Evolutionary conservation across 2,888 invertebrate genomes (phyloP).

Genomic region (Drosophila yooni): DNA sequence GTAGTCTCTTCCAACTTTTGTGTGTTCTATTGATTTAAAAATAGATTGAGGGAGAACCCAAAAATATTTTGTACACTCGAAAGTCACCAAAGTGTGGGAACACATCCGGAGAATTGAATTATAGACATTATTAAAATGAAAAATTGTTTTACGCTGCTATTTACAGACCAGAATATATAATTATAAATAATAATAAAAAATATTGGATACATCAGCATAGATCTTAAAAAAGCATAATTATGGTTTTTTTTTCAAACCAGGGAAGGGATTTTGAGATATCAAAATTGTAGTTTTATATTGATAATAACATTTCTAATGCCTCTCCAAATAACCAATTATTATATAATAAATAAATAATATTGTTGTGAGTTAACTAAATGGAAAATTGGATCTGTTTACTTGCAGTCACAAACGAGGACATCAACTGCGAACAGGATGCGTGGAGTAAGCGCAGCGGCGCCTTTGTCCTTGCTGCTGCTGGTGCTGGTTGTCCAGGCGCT

Average conservation of each 20-base stretch:
- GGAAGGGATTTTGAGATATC: neutral
- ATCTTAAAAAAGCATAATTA: neutral
- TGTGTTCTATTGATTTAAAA: neutral
- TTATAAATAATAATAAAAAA: neutral
- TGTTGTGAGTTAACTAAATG: no score
- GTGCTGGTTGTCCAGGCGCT: constrained; percentile 41
- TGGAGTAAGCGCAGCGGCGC: constrained; percentile 37
- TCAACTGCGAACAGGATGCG: constrained; percentile 19
- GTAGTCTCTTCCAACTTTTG: neutral
- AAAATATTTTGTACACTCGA: neutral
- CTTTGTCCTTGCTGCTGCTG: constrained; percentile 42
- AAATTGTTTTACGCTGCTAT: neutral
- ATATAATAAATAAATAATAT: neutral
- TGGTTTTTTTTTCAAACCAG: neutral
- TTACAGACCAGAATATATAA: neutral
- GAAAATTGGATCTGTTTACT: neutral
- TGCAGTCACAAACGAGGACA: constrained; percentile 4
- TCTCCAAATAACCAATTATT: neutral
- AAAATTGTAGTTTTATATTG: neutral
- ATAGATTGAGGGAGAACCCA: neutral
- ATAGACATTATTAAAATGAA: neutral
- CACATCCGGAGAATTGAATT: neutral
- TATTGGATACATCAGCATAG: neutral
- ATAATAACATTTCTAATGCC: neutral
- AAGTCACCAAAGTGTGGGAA: neutral